phyloP scores from a whole-genome alignment of 2,113 vertebrate species.

The Dicaeum eximium region DNA sequence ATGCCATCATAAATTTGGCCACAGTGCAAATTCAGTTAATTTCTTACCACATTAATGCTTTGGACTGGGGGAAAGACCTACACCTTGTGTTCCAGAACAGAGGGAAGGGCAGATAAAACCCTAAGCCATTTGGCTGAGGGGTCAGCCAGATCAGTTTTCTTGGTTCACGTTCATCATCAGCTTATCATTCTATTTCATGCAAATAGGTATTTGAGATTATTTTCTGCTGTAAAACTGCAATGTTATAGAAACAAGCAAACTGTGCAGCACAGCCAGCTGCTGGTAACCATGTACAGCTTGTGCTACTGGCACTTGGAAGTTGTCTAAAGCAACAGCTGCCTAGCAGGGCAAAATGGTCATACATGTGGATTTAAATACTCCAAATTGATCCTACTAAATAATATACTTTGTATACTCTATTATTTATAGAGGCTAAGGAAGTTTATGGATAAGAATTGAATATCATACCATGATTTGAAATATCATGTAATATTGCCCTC shows the following conservation, averaged over 20 bases:
- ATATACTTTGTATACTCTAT: too few species aligned
- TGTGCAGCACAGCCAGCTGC: background rate
- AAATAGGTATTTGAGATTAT: background rate
- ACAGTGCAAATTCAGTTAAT: background rate
- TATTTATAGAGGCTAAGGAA: background rate
- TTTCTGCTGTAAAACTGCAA: background rate
- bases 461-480: background rate
- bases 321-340: background rate
- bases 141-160: background rate
- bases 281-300: background rate
- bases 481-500: background rate
- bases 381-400: background rate
- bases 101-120: background rate
- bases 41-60: background rate
- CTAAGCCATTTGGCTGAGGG: background rate
- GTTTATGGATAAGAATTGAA: background rate
- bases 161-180: accelerated
- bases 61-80: background rate
- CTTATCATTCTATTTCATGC: background rate
- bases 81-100: background rate
- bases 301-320: background rate
- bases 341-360: background rate
- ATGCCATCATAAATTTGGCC: background rate
- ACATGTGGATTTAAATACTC: background rate
- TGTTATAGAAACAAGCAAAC: background rate